phyloP scores from a whole-genome alignment of 2,797 vertebrate species.

The Leptoclinus maculatus region DNA sequence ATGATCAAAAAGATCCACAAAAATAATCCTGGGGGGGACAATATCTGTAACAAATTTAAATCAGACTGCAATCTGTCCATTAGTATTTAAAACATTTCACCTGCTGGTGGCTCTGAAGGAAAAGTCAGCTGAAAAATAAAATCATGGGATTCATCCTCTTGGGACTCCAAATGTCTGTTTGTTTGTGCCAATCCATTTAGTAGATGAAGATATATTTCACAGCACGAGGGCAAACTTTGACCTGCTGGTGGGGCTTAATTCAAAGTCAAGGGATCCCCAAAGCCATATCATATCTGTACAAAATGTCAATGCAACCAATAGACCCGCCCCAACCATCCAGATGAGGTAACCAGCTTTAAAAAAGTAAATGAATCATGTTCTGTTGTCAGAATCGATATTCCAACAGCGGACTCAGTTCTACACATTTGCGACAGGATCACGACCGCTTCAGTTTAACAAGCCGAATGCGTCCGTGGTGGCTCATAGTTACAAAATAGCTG shows the following conservation, averaged over 20 bases:
- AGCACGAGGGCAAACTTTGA: background rate
- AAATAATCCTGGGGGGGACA: background rate
- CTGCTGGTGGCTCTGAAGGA: background rate
- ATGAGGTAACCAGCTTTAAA: no score
- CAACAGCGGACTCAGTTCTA: no score
- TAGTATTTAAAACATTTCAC: background rate
- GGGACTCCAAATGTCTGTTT: background rate
- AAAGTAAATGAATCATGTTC: no score
- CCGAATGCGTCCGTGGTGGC: no score
- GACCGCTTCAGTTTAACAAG: no score
- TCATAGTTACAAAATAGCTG: no score
- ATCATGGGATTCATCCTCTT: background rate
- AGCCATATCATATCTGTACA: background rate
- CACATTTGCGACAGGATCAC: no score
- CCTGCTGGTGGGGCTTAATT: no score
- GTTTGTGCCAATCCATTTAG: background rate
- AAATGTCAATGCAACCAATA: background rate
- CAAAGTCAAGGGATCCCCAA: background rate
- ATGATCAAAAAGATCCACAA: background rate
- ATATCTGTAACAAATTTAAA: background rate
- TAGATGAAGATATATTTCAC: background rate
- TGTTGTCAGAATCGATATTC: no score
- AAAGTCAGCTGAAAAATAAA: background rate
- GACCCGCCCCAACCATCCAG: no score
- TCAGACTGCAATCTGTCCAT: background rate